Evolutionary conservation across 2,888 invertebrate species (phyloP), one percentile per base, ranked within the genome.

Genomic region (Cheiracanthium punctorium): DNA sequence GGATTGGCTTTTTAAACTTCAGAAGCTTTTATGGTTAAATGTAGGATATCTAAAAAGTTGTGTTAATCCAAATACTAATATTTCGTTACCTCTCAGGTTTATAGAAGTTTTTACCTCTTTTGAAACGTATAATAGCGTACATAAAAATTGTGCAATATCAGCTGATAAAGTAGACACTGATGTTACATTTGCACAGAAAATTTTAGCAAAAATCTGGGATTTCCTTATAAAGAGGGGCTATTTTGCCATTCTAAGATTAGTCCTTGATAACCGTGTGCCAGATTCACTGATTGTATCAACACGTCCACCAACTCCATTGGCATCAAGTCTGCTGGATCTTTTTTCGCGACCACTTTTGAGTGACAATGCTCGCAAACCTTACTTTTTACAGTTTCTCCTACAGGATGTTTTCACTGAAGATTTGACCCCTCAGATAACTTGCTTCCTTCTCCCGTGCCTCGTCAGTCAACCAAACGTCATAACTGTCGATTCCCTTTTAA

Each of bases 291-390:
- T 95, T 65, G 93, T 94, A 32, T 94, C 94, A 0, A 91, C 94
- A 0, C 93, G 93, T 82, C 94, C 96, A 32, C 96, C 96, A 0
- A 96, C 95, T 33, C 95, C 95, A 0, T 93, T 96, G 29, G 94
- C 95, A 8, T 94, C 94, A 52, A 95, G 95, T 88, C 92, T 96
- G 1, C 92, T 96, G 81, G 94, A 95, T 90, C 94, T 97, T 90
- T 94, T 97, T 82, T 93, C 95, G 90, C 93, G 95, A 89, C 97
- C 97, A 0, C 92, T 97, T 80, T 37, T 77, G 32, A 30, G 82
- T 48, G 74, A 87, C n/a, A 73, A 85, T 87, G 69, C 80, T 12
- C 65, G 65, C 17, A 82, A 80, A 29, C 79, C 73, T 37, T 79
- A 69, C 32, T 82, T 89, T 48, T 71, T 89, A 12, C 41, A 71